Conservation (phyloP, 2,113 vertebrate species). For the Psittacula cyanocephala region DNA sequence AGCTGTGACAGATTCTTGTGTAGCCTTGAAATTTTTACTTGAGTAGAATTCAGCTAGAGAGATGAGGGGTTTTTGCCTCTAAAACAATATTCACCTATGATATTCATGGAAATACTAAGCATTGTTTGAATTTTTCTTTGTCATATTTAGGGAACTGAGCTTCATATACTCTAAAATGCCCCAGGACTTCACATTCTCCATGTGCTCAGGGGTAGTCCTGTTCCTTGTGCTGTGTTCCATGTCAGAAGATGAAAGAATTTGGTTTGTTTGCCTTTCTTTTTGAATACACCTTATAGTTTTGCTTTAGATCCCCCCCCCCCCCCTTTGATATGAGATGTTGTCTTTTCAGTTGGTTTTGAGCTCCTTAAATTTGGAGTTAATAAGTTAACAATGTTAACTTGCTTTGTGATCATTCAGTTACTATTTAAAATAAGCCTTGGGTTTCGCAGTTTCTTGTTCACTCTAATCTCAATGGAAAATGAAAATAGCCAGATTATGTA, state of each 20-base stretch:
- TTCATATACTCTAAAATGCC: not conserved
- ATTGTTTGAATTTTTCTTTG: not conserved
- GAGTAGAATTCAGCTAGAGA: not conserved
- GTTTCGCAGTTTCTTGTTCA: not conserved
- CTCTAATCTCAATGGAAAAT: not conserved
- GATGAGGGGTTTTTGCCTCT: not conserved
- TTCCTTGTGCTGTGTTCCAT: not conserved
- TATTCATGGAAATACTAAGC: not conserved
- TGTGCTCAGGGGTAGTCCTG: not conserved
- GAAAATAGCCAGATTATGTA: not conserved
- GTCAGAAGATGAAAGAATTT: not conserved
- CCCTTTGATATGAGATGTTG: not conserved
- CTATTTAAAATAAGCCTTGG: not conserved
- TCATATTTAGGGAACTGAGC: not conserved
- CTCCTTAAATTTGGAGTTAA: not conserved
- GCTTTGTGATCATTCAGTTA: not conserved
- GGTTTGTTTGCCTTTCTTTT: not conserved
- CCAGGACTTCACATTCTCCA: not conserved
- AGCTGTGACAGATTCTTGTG: not conserved
- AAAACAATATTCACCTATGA: not conserved
- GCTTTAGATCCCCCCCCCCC: not conserved
- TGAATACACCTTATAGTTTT: not conserved
- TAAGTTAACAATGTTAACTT: not conserved
- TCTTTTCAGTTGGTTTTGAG: not conserved
- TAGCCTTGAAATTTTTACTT: not conserved